Conservation (phyloP, 2,797 vertebrate genomes). For the Spinus olivaceus region DNA sequence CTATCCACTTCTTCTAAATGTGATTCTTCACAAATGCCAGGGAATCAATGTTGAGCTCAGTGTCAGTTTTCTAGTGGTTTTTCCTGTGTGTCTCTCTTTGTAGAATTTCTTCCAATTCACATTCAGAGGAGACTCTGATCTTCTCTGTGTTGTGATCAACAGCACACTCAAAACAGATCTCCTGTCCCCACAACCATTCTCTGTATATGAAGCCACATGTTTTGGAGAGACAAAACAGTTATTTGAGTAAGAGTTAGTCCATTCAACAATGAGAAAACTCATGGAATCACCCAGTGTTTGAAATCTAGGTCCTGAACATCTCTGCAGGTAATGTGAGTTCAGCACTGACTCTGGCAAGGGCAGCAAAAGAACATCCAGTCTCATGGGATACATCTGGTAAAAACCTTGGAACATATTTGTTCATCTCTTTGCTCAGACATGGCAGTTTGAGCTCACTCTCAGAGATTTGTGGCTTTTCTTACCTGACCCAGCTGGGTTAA, state of each 20-base stretch:
- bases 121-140: background rate
- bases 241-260: background rate
- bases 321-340: accelerated
- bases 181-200: background rate
- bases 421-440: background rate
- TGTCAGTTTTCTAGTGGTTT: background rate
- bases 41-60: background rate
- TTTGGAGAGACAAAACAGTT: background rate
- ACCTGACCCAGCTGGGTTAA: background rate
- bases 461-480: background rate
- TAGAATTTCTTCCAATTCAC: background rate
- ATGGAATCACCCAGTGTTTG: background rate
- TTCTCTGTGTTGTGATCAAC: background rate
- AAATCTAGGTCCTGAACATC: background rate
- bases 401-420: background rate
- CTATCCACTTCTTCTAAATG: background rate
- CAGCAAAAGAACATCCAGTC: background rate
- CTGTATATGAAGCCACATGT: background rate
- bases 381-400: background rate
- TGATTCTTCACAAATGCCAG: background rate
- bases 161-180: background rate
- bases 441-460: background rate
- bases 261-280: background rate
- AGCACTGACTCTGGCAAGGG: background rate
- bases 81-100: background rate